Conservation (phyloP, 1,140 invertebrate genomes). For the Pollicipes pollicipes region DNA sequence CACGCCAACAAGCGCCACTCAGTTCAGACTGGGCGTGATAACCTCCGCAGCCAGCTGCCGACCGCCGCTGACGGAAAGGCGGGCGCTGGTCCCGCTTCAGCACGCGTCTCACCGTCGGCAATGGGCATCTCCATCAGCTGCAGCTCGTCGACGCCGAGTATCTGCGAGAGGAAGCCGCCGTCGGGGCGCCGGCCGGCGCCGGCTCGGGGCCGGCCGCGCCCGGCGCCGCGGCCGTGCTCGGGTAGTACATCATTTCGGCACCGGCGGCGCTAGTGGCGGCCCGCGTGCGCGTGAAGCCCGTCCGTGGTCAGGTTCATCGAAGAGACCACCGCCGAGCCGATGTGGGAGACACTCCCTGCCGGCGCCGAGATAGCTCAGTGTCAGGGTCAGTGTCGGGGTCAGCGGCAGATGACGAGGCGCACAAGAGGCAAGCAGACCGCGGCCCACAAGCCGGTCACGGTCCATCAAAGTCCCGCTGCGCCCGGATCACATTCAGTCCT, state of each 20-base stretch:
- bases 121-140: conserved; percentile 77
- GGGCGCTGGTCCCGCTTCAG: too few relatives aligned
- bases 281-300: conserved; percentile 19
- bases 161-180: conserved; percentile 64
- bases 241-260: conserved; percentile 45
- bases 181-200: conserved; percentile 29
- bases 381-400: too few relatives aligned
- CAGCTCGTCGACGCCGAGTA: conserved; percentile 68
- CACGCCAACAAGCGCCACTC: too few relatives aligned
- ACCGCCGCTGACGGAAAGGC: too few relatives aligned
- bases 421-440: too few relatives aligned
- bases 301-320: conserved; percentile 51
- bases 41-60: too few relatives aligned
- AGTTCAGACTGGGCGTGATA: too few relatives aligned
- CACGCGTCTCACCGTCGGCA: conserved; percentile 53
- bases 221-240: conserved; percentile 20
- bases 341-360: conserved; percentile 29
- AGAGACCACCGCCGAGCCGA: conserved; percentile 55
- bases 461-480: too few relatives aligned
- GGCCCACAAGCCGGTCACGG: too few relatives aligned
- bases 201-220: not conserved
- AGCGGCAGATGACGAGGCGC: too few relatives aligned
- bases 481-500: too few relatives aligned
- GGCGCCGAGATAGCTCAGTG: too few relatives aligned
- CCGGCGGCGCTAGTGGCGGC: conserved; percentile 17